Evolutionary conservation across 2,888 invertebrate genomes (phyloP), one percentile per base, ranked within the genome.

Genomic region (Synanthedon tipuliformis): DNA sequence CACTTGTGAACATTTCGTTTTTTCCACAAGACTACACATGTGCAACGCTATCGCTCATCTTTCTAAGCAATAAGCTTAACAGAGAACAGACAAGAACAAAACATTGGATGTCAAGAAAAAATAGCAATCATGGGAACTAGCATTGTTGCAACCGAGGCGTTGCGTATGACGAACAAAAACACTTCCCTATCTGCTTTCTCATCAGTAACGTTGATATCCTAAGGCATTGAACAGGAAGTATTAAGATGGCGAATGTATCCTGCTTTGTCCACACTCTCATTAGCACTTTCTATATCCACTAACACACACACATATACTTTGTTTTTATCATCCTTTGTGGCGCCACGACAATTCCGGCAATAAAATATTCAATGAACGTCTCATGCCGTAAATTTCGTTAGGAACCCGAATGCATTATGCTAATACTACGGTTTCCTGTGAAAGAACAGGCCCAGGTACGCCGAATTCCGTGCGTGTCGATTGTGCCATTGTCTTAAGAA

Each of bases 391-490:
- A 76, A 77, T 80, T 72, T 75, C 63, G 70, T 75, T 68, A 67
- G 73, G 72, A 72, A 76, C 65, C 72, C 73, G 68, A 81, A 80
- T 80, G 78, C 78, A 78, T 80, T 81, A 85, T 84, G 82, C 69
- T 72, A 81, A 79, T 83, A 61, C 68, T 55, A 66, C 61, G 68
- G 70, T 78, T 82, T 83, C 77, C 81, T 81, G 78, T 73, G 73
- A 83, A 76, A 57, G 54, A 52, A 55, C 53, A 57, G 34, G 13
- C 52, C 34, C 50, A 53, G 53, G 50, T 53, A 56, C 55, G 61
- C 66, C 64, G 65, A 73, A 78, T 82, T 77, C 78, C 68, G 66
- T 55, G 73, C 78, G 70, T 74, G 72, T 68, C 71, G 76, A 72
- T 68, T 64, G 23, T 23, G 63, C 59, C 65, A 73, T 74, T 73